phyloP scores from a whole-genome alignment of 2,888 invertebrate species.

The Melitaea athalia region DNA sequence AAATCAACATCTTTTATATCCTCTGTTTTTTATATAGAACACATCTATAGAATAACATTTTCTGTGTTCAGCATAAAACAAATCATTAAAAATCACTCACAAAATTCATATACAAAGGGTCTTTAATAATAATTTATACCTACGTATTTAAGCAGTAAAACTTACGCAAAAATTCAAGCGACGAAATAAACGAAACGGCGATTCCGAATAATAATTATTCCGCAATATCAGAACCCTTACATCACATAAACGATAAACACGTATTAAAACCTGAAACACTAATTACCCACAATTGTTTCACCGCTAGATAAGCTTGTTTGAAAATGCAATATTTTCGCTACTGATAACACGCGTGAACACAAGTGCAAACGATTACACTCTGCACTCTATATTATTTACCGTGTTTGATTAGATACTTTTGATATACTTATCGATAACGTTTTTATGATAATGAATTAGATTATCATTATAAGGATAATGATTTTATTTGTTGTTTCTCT shows the following conservation, averaged over 20 bases:
- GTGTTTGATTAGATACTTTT: slow-evolving; percentile 58
- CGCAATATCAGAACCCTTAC: slow-evolving; percentile 7
- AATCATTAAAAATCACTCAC: background rate
- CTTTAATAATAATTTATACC: background rate
- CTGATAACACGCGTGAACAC: slow-evolving; percentile 52
- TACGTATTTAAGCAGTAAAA: background rate
- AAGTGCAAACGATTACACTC: slow-evolving; percentile 48
- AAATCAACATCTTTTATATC: background rate
- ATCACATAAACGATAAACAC: slow-evolving; percentile 16
- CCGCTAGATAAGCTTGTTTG: slow-evolving; percentile 51
- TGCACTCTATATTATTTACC: slow-evolving; percentile 65
- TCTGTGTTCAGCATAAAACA: background rate
- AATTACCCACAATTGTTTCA: slow-evolving; percentile 36
- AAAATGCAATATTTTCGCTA: slow-evolving; percentile 49
- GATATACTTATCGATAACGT: slow-evolving; percentile 45
- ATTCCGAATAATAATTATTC: background rate
- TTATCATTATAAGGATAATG: slow-evolving; percentile 45
- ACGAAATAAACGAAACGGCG: background rate
- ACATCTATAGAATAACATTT: background rate
- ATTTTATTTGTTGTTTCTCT: slow-evolving; percentile 22
- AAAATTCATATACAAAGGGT: background rate
- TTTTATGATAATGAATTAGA: slow-evolving; percentile 51
- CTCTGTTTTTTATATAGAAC: too few relatives aligned
- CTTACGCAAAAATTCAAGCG: background rate
- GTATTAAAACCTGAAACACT: slow-evolving; percentile 22